Evolutionary conservation across 2,888 invertebrate genomes (phyloP).

Genomic region (Epinotia brunnichana): DNA sequence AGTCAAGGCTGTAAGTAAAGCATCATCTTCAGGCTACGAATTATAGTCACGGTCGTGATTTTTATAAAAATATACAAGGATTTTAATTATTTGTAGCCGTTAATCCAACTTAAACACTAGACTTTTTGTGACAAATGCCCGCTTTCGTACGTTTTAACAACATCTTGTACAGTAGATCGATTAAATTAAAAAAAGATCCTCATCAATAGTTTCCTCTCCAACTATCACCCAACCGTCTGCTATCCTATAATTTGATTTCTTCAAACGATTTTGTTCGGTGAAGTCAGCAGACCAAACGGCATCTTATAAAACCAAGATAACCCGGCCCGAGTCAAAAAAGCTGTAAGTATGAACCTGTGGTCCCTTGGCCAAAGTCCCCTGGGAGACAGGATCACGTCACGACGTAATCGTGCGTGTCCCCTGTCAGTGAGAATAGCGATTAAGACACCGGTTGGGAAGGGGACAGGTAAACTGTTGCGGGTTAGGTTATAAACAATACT

Average conservation of each 20-base stretch:
- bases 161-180: not conserved
- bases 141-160: too few species aligned
- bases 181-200: not conserved
- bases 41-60: too few species aligned
- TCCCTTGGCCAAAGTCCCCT: slow-evolving; percentile 9
- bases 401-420: slow-evolving; percentile 23
- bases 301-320: slow-evolving; percentile 2
- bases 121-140: too few species aligned
- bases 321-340: not conserved
- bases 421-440: slow-evolving; percentile 17
- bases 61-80: too few species aligned
- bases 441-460: slow-evolving; percentile 17
- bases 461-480: slow-evolving; percentile 7
- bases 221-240: not conserved
- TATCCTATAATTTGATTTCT: not conserved
- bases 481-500: not conserved
- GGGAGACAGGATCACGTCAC: slow-evolving; percentile 6
- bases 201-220: not conserved
- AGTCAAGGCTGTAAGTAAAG: too few species aligned
- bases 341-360: not conserved
- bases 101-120: too few species aligned
- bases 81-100: too few species aligned
- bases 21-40: too few species aligned
- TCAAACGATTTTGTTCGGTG: not conserved
- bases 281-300: slow-evolving; percentile 6